Percentiles rank a stretch among this genome's conserved stretches.
These are phyloP conservation scores for Zosterops pallidus DNA, from an alignment of 2,113 vertebrate genomes.

Conservation along the genomic window DNA sequence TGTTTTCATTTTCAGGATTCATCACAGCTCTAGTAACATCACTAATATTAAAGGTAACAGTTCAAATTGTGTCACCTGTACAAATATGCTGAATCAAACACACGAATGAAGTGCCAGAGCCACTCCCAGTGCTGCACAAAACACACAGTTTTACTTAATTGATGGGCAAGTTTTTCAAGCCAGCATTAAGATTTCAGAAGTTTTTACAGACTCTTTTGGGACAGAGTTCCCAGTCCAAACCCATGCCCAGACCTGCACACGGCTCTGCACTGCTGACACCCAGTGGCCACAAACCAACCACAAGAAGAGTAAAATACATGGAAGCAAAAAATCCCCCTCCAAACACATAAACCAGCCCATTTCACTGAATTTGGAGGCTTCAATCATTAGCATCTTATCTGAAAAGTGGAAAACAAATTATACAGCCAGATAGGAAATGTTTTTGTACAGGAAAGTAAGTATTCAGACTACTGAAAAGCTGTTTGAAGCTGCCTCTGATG, in stretches of 20 bases:
- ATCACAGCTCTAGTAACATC: not conserved
- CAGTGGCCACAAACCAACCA: slow-evolving; percentile 21
- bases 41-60: not conserved
- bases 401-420: not conserved
- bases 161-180: not conserved
- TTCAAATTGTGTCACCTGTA: not conserved
- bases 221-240: not conserved
- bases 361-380: not conserved
- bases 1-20: not conserved
- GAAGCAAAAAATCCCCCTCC: not conserved
- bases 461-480: not conserved
- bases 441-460: not conserved
- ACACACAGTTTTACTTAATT: fast-evolving
- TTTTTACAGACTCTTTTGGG: not conserved
- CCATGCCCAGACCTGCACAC: not conserved
- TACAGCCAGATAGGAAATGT: not conserved
- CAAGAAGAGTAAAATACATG: not conserved
- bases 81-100: not conserved
- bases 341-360: not conserved
- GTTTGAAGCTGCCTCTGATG: not conserved
- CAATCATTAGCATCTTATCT: not conserved
- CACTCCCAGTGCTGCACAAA: not conserved
- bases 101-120: fast-evolving
- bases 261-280: slow-evolving; percentile 65
- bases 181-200: not conserved